phyloP scores from a whole-genome alignment of 2,797 vertebrate species.

The Geotrypetes seraphini region DNA sequence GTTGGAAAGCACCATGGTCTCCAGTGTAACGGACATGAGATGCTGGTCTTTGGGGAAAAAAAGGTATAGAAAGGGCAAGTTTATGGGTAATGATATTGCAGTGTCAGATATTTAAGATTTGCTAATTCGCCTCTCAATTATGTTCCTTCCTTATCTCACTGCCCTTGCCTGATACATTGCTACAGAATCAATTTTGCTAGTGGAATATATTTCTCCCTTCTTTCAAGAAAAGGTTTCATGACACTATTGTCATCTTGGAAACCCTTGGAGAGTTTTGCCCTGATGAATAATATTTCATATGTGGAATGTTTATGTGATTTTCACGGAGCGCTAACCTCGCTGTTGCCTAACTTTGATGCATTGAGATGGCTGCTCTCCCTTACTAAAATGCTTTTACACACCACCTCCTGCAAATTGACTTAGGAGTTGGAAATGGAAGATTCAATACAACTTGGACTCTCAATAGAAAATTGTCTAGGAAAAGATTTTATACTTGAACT shows the following conservation, averaged over 20 bases:
- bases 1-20: slow-evolving; percentile 68
- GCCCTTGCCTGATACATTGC: slow-evolving; percentile 48
- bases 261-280: slow-evolving; percentile 54
- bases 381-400: slow-evolving; percentile 63
- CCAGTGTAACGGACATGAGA: slow-evolving; percentile 57
- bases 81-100: slow-evolving; percentile 97
- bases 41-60: slow-evolving; percentile 71
- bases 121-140: slow-evolving; percentile 88
- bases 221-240: slow-evolving; percentile 46
- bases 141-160: slow-evolving; percentile 54
- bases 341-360: slow-evolving; percentile 57
- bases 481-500: slow-evolving; percentile 43
- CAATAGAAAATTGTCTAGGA: slow-evolving; percentile 26
- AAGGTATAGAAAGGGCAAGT: slow-evolving; percentile 79
- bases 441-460: slow-evolving; percentile 45
- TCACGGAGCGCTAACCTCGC: slow-evolving; percentile 51
- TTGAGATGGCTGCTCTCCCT: slow-evolving; percentile 50
- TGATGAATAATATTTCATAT: slow-evolving; percentile 74
- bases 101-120: slow-evolving; percentile 83
- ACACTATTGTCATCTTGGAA: slow-evolving; percentile 61
- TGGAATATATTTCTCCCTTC: slow-evolving; percentile 49
- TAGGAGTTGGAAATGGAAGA: slow-evolving; percentile 54
- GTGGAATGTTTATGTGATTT: slow-evolving; percentile 69
- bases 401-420: slow-evolving; percentile 59
- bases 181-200: slow-evolving; percentile 66